These are phyloP conservation scores for Noctua pronuba DNA, from an alignment of 2,888 invertebrate species.

Conservation along the genomic window DNA sequence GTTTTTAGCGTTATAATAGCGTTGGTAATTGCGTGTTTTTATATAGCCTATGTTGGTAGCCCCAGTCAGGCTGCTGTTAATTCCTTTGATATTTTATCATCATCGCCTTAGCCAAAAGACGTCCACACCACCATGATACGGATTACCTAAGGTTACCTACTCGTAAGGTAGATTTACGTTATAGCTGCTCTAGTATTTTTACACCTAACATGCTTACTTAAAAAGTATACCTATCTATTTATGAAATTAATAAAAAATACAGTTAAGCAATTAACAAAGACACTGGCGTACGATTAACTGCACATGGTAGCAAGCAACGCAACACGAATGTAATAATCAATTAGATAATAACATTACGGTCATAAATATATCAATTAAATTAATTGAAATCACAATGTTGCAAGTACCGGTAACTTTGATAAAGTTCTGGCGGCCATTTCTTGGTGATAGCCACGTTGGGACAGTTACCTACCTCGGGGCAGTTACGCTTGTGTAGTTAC, in stretches of 20 bases:
- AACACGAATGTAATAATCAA: conserved; percentile 5
- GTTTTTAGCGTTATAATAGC: conserved; percentile 1
- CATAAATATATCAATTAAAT: conserved; percentile 7
- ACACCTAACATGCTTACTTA: neutral
- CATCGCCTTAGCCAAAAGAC: neutral
- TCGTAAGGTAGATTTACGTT: neutral
- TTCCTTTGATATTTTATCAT: neutral
- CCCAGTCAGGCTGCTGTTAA: too few species aligned
- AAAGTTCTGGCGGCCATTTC: conserved; percentile 28
- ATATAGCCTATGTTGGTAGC: neutral
- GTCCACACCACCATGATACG: too few species aligned
- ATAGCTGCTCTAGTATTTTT: neutral
- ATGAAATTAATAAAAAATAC: neutral
- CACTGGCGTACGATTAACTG: neutral
- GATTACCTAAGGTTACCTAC: too few species aligned
- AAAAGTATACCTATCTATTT: neutral
- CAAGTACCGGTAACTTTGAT: conserved; percentile 32
- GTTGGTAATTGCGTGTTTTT: conserved; percentile 4
- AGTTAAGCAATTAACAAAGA: neutral
- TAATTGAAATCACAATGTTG: conserved; percentile 17
- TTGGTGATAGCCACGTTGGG: conserved; percentile 11
- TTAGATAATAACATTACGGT: conserved; percentile 5
- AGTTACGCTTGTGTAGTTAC: conserved; percentile 30
- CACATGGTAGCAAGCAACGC: conserved; percentile 5
- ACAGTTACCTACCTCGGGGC: conserved; percentile 12